phyloP scores from a whole-genome alignment of 2,888 invertebrate genomes.

The Drosophila anomelani region DNA sequence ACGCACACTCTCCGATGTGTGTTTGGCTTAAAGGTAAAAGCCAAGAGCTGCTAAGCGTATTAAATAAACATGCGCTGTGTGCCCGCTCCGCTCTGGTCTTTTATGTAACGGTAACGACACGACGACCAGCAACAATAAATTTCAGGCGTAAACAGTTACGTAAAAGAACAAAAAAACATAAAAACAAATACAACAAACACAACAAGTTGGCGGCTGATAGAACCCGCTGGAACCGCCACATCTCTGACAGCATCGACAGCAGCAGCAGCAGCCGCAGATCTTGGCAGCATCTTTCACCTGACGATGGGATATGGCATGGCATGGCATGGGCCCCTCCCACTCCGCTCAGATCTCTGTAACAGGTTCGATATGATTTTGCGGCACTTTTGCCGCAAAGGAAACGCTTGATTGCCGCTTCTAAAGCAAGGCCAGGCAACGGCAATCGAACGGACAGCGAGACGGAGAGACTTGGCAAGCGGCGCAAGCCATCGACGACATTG shows the following conservation, averaged over 20 bases:
- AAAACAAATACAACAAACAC: constrained; percentile 35
- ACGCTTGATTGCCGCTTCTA: constrained; percentile 72
- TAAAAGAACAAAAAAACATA: constrained; percentile 58
- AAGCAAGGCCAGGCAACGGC: constrained; percentile 77
- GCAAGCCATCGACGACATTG: constrained; percentile 63
- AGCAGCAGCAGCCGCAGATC: constrained; percentile 39
- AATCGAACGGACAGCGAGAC: constrained; percentile 34
- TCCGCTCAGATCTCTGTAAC: constrained; percentile 52
- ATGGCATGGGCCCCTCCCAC: constrained; percentile 10
- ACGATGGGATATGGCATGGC: constrained; percentile 14
- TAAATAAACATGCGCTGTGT: constrained; percentile 70
- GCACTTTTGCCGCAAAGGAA: constrained; percentile 73
- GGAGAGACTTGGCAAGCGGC: constrained; percentile 1
- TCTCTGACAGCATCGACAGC: constrained; percentile 56
- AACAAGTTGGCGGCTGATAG: constrained; percentile 3
- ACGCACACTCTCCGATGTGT: neutral
- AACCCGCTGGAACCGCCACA: constrained; percentile 9
- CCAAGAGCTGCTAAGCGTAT: constrained; percentile 72
- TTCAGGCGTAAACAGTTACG: constrained; percentile 75
- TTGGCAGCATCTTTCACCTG: constrained; percentile 42
- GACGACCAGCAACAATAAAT: constrained; percentile 65
- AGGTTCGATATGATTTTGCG: constrained; percentile 76
- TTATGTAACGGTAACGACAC: constrained; percentile 67
- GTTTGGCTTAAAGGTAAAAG: constrained; percentile 47
- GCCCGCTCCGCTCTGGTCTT: constrained; percentile 51